phyloP scores from a whole-genome alignment of 2,888 invertebrate species.

The Cephus rjabovi region DNA sequence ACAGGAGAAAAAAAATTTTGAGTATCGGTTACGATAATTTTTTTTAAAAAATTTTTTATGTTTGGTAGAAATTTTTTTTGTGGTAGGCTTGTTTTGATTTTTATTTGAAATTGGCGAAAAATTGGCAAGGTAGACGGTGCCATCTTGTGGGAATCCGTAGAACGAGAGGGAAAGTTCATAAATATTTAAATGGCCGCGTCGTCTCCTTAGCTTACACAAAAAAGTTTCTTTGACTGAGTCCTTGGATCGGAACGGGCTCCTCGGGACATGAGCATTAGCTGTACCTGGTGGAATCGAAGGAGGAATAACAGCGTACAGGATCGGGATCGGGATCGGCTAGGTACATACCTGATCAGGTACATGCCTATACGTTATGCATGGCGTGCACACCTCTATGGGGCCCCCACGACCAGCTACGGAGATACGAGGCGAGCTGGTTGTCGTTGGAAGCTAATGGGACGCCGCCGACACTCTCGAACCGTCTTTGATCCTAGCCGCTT shows the following conservation, averaged over 20 bases:
- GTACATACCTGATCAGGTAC: constrained; percentile 1
- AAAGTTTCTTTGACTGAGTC: background rate
- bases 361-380: constrained; percentile 1
- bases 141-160: background rate
- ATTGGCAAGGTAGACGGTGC: background rate
- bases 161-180: background rate
- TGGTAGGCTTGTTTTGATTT: too few species aligned
- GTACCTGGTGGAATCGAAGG: background rate
- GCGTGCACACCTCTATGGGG: constrained; percentile 1
- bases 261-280: background rate
- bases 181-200: background rate
- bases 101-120: background rate
- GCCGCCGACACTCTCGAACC: constrained; percentile 43
- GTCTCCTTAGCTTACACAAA: background rate
- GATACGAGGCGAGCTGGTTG: constrained; percentile 50
- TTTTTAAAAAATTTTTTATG: background rate
- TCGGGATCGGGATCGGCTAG: background rate
- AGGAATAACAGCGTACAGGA: background rate
- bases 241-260: background rate
- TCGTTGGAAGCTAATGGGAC: constrained; percentile 61
- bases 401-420: constrained; percentile 19
- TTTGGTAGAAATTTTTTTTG: too few species aligned
- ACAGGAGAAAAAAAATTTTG: background rate
- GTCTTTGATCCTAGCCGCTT: constrained; percentile 61
- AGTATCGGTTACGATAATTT: background rate